These are phyloP conservation scores for Ethmia dodecea DNA, from an alignment of 2,888 invertebrate species.

Conservation along the genomic window DNA sequence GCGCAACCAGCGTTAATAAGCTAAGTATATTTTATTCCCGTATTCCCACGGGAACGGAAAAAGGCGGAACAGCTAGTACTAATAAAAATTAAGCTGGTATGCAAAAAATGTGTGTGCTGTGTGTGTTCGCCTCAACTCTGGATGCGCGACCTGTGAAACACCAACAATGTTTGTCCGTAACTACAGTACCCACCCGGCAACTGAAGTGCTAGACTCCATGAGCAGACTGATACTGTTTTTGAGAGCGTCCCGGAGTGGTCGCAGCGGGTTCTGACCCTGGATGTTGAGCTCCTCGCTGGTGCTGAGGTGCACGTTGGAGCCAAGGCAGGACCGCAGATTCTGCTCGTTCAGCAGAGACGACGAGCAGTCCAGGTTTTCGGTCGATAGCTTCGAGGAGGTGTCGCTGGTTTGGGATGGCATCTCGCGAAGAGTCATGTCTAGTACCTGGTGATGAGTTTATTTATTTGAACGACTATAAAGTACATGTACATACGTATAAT, in stretches of 20 bases:
- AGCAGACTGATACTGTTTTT: conserved; percentile 66
- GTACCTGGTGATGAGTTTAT: conserved; percentile 35
- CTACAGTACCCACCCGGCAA: conserved; percentile 34
- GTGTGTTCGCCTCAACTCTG: no score
- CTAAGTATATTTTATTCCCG: no score
- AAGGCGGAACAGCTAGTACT: no score
- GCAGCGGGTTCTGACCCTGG: conserved; percentile 51
- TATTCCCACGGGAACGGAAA: no score
- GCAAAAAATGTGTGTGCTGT: no score
- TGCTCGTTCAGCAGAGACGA: conserved; percentile 46
- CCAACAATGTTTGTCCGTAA: no score
- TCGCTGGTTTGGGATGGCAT: conserved; percentile 47
- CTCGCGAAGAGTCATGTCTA: conserved; percentile 60
- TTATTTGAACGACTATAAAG: not conserved
- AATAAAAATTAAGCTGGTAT: no score
- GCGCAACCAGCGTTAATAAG: no score
- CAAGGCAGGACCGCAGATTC: conserved; percentile 49
- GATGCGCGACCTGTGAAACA: no score
- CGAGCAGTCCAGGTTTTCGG: conserved; percentile 20
- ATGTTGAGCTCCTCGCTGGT: conserved; percentile 59
- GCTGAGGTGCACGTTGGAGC: conserved; percentile 57
- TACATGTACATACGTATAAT: no score
- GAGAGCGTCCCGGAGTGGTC: conserved; percentile 59
- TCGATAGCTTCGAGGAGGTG: conserved; percentile 25
- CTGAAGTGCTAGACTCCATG: conserved; percentile 54